A percentile compares a stretch with the other conserved stretches of the same genome.
Evolutionary conservation across 2,888 invertebrate species (phyloP).

Genomic region (Lasioglossum zephyrum): DNA sequence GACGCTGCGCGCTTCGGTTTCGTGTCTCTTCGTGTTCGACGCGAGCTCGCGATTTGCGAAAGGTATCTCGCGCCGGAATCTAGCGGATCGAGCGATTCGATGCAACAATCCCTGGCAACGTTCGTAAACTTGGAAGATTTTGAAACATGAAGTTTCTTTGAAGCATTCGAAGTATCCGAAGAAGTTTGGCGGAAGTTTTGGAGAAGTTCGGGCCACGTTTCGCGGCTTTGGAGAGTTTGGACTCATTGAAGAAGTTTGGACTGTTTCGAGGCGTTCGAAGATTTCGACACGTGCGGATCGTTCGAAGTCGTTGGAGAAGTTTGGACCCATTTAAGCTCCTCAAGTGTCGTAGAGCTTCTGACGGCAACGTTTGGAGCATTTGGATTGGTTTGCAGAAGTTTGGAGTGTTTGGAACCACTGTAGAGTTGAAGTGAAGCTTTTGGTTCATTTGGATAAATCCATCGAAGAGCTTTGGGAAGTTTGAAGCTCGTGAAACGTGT

Average conservation of each 20-base stretch:
- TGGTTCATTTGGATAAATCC: too few relatives aligned
- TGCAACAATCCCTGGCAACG: neutral
- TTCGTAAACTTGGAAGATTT: neutral
- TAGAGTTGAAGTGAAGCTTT: too few relatives aligned
- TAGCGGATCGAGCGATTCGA: neutral
- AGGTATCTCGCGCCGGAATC: neutral
- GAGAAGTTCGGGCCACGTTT: neutral
- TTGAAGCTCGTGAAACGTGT: neutral
- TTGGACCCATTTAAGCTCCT: neutral
- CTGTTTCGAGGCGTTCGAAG: neutral
- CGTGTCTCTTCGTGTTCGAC: neutral
- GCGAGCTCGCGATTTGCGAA: neutral
- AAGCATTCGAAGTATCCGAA: neutral
- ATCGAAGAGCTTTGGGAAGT: neutral
- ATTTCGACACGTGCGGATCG: neutral
- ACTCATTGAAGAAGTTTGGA: neutral
- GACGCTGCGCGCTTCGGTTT: constrained; percentile 56
- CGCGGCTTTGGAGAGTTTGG: neutral
- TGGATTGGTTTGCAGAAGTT: too few relatives aligned
- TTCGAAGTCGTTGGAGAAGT: neutral
- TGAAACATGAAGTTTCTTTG: neutral
- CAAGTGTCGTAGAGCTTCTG: too few relatives aligned
- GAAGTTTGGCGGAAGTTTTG: neutral
- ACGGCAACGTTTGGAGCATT: too few relatives aligned
- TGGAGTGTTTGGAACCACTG: too few relatives aligned